A percentile compares a stretch with the other conserved stretches of the same genome.
phyloP scores from a whole-genome alignment of 2,113 vertebrate genomes.

The Deroptyus accipitrinus region DNA sequence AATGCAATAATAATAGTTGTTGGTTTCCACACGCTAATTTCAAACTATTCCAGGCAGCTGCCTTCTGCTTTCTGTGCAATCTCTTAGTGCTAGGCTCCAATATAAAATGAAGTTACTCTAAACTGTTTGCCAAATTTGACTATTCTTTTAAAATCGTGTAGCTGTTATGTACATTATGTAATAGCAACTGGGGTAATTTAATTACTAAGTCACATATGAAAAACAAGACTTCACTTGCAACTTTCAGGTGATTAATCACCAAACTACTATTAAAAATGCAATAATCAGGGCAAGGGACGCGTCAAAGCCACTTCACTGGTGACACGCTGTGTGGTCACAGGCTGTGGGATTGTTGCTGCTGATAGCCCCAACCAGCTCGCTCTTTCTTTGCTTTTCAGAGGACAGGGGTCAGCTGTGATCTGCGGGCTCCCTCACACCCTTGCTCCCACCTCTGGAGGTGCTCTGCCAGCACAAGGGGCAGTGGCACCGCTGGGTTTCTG shows the following conservation, averaged over 20 bases:
- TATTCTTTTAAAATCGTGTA: slow-evolving; percentile 26
- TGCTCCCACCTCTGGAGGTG: no score
- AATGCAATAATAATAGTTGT: slow-evolving; percentile 48
- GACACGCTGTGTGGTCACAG: rapidly evolving
- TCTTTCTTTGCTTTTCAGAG: not conserved
- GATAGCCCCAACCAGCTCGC: not conserved
- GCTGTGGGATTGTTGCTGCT: not conserved
- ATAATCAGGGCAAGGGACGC: not conserved
- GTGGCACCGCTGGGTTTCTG: not conserved
- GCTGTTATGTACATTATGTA: slow-evolving; percentile 18
- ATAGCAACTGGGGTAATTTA: not conserved
- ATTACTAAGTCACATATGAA: not conserved
- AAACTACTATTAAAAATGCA: not conserved
- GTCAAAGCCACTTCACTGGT: not conserved
- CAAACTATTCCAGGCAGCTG: slow-evolving; percentile 46
- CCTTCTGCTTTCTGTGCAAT: slow-evolving; percentile 36
- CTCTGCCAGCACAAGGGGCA: rapidly evolving
- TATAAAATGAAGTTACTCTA: slow-evolving; percentile 19
- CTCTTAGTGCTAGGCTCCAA: slow-evolving; percentile 16
- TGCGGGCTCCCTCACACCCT: rapidly evolving
- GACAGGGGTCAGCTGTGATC: rapidly evolving
- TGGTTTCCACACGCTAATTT: slow-evolving; percentile 39
- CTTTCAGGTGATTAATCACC: not conserved
- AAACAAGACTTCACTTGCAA: not conserved
- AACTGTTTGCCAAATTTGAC: slow-evolving; percentile 40